Percentiles rank a stretch among this genome's conserved stretches.
Conservation (phyloP, 2,888 invertebrate genomes). For the Salticus scenicus region DNA sequence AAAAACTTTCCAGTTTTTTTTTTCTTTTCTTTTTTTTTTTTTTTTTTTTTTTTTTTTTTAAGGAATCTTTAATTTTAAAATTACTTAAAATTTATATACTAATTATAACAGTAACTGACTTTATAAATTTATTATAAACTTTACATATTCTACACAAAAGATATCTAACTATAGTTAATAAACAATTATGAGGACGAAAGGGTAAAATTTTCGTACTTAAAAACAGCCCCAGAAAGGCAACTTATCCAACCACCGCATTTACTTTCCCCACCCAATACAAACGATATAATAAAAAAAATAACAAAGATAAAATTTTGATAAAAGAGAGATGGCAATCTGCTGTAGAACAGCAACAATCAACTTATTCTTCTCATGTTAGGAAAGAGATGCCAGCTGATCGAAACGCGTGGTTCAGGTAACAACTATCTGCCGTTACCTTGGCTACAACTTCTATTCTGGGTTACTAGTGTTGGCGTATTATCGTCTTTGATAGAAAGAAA, state of each 20-base stretch:
- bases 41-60: too few relatives aligned
- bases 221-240: background rate
- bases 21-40: too few relatives aligned
- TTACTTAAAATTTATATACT: too few relatives aligned
- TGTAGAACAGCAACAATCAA: slow-evolving; percentile 22
- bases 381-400: slow-evolving; percentile 58
- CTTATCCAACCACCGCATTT: background rate
- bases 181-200: background rate
- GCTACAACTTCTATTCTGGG: slow-evolving; percentile 45
- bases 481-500: background rate
- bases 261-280: background rate
- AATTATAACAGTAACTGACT: too few relatives aligned
- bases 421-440: slow-evolving; percentile 55
- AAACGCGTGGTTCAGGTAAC: slow-evolving; percentile 55
- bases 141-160: too few relatives aligned
- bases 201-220: background rate
- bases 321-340: background rate
- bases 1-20: too few relatives aligned
- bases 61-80: too few relatives aligned
- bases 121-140: too few relatives aligned
- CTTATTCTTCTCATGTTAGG: slow-evolving; percentile 7
- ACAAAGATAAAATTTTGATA: background rate
- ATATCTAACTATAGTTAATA: too few relatives aligned
- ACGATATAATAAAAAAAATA: slow-evolving; percentile 2
- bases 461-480: slow-evolving; percentile 31